Percentiles rank a stretch among this genome's conserved stretches.
phyloP scores from a whole-genome alignment of 2,797 vertebrate species.

The Crossoptilon crossoptilon region DNA sequence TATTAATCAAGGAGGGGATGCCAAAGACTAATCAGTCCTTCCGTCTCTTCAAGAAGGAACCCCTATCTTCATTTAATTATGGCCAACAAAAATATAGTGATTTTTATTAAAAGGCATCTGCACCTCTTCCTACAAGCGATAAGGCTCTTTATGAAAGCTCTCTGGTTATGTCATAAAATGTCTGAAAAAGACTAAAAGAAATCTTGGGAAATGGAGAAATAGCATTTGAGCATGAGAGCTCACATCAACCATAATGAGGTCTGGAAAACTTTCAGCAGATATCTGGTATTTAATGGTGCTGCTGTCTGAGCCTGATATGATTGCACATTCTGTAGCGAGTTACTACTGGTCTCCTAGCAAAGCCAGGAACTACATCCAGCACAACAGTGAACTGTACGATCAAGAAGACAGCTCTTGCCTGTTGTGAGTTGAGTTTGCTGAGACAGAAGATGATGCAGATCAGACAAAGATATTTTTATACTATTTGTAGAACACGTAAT shows the following conservation, averaged over 20 bases:
- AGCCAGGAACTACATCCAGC: neutral
- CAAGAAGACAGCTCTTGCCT: neutral
- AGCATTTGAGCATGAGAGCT: neutral
- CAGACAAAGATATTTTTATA: neutral
- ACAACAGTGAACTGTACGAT: neutral
- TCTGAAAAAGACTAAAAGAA: neutral
- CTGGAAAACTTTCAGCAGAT: neutral
- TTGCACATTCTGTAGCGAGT: neutral
- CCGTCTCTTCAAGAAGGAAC: neutral
- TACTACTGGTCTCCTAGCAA: neutral
- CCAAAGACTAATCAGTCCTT: slow-evolving; percentile 15
- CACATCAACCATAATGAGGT: neutral
- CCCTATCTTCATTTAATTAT: neutral
- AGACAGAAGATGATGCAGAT: neutral
- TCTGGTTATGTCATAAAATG: neutral
- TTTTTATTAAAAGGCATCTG: slow-evolving; percentile 20
- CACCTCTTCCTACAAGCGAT: neutral
- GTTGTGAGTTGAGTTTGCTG: neutral
- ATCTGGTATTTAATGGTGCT: neutral
- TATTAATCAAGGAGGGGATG: neutral
- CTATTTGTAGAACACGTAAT: neutral
- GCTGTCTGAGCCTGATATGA: neutral
- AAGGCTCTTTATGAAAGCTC: neutral
- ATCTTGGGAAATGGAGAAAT: neutral
- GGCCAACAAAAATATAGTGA: neutral